A percentile compares a stretch with the other conserved stretches of the same genome.
Conservation (phyloP, 37 sponge, comb jelly and placozoan species). For the Beroe ovata region DNA sequence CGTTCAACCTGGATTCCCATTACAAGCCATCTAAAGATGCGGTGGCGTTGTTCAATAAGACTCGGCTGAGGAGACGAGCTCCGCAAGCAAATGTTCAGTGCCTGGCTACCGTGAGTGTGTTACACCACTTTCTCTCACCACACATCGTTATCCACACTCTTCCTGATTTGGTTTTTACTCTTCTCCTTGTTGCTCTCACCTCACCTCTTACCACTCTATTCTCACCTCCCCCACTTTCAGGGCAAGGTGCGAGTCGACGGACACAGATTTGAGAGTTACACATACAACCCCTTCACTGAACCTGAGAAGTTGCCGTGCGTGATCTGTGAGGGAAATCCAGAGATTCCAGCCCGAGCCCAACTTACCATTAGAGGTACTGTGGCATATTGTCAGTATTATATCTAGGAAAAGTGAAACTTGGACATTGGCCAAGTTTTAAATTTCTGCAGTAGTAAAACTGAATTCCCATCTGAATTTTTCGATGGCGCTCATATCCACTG, state of each 20-base stretch:
- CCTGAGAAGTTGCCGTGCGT: slow-evolving; percentile 56
- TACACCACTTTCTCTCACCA: too few relatives aligned
- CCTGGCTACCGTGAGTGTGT: slow-evolving; percentile 39
- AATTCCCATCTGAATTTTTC: too few relatives aligned
- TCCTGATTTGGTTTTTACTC: too few relatives aligned
- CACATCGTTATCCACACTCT: too few relatives aligned
- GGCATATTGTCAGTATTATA: too few relatives aligned
- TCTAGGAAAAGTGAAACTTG: too few relatives aligned
- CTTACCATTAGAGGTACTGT: slow-evolving; percentile 56
- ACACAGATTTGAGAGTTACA: slow-evolving; percentile 37
- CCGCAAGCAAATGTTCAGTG: slow-evolving; percentile 36
- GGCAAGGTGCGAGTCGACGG: slow-evolving; percentile 60
- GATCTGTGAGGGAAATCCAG: slow-evolving; percentile 62
- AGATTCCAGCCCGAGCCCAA: slow-evolving; percentile 38
- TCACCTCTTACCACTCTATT: neutral
- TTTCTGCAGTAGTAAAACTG: too few relatives aligned
- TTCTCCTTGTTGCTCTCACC: neutral
- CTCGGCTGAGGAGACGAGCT: neutral
- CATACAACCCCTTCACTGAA: slow-evolving; percentile 58
- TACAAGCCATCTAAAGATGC: slow-evolving; percentile 47
- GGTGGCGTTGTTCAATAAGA: slow-evolving; percentile 1
- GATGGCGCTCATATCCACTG: too few relatives aligned
- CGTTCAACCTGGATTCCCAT: slow-evolving; percentile 44
- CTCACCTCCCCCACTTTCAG: too few relatives aligned
- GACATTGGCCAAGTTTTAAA: too few relatives aligned